Conservation (phyloP, 1,140 invertebrate genomes). For the Cydia pomonella region DNA sequence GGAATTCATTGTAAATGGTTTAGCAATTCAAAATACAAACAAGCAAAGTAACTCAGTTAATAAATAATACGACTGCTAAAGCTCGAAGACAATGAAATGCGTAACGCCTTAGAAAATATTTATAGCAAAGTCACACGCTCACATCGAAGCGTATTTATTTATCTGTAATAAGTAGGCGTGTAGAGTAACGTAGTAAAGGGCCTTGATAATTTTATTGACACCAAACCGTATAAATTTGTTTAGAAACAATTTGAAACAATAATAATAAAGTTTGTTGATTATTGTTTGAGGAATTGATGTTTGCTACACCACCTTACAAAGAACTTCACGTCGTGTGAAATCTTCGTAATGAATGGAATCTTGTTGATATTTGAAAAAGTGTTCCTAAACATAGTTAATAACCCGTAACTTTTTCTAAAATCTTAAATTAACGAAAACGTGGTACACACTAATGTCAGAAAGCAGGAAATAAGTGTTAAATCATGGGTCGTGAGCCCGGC, state of each 20-base stretch:
- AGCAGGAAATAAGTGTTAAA: constrained; percentile 9
- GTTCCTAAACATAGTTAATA: no score
- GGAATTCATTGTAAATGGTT: neutral
- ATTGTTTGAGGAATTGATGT: no score
- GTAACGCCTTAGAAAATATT: constrained; percentile 16
- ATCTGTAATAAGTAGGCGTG: neutral
- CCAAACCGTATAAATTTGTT: neutral
- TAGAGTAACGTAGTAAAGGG: neutral
- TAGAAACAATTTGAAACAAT: no score
- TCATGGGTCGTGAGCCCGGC: constrained; percentile 11
- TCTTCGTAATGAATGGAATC: no score
- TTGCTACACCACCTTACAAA: no score
- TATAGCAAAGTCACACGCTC: neutral
- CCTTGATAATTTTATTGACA: neutral
- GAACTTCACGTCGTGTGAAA: no score
- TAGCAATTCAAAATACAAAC: constrained; percentile 16
- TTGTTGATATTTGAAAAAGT: no score
- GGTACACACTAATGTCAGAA: neutral
- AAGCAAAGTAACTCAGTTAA: neutral
- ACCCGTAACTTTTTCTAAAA: no score
- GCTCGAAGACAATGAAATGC: neutral
- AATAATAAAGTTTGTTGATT: no score
- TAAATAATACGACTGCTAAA: neutral
- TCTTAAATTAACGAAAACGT: neutral
- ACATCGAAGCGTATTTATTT: no score